Conservation (phyloP, 2,113 vertebrate species). For the Ameiurus melas region DNA sequence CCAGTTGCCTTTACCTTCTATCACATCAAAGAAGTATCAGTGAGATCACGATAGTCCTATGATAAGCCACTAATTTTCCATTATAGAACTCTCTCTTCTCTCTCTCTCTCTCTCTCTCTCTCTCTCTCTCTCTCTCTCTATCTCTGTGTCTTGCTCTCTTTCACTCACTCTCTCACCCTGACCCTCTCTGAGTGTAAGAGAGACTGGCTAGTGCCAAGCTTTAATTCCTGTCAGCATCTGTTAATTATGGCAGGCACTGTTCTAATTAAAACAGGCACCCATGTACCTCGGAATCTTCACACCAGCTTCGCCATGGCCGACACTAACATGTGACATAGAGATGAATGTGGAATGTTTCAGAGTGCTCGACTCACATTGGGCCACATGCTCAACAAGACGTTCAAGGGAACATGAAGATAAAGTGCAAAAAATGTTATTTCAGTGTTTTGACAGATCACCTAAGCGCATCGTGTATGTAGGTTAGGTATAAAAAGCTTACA, state of each 20-base stretch:
- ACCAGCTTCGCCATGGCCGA: conserved; percentile 62
- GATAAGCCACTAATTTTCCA: conserved; percentile 41
- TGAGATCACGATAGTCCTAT: conserved; percentile 29
- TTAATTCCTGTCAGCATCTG: conserved; percentile 82
- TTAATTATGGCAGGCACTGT: conserved; percentile 77
- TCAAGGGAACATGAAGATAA: conserved; percentile 56
- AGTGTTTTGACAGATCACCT: background rate
- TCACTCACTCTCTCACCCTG: conserved; percentile 51
- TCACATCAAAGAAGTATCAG: conserved; percentile 19
- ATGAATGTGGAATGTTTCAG: conserved; percentile 10
- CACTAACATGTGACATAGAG: conserved; percentile 61
- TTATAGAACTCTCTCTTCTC: conserved; percentile 36
- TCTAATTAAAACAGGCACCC: conserved; percentile 80
- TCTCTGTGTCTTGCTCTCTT: conserved; percentile 40
- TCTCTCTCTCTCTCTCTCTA: conserved; percentile 57
- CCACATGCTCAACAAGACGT: conserved; percentile 53
- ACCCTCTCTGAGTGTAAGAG: conserved; percentile 62
- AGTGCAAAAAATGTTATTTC: conserved; percentile 39
- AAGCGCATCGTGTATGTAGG: background rate
- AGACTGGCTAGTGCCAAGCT: conserved; percentile 72
- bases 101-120: conserved; percentile 48
- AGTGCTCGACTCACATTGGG: background rate
- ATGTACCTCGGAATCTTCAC: conserved; percentile 69
- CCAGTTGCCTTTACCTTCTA: conserved; percentile 11
- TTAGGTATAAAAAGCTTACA: background rate